phyloP scores from a whole-genome alignment of 1,140 invertebrate species.

The Pachypeltis micranthus region DNA sequence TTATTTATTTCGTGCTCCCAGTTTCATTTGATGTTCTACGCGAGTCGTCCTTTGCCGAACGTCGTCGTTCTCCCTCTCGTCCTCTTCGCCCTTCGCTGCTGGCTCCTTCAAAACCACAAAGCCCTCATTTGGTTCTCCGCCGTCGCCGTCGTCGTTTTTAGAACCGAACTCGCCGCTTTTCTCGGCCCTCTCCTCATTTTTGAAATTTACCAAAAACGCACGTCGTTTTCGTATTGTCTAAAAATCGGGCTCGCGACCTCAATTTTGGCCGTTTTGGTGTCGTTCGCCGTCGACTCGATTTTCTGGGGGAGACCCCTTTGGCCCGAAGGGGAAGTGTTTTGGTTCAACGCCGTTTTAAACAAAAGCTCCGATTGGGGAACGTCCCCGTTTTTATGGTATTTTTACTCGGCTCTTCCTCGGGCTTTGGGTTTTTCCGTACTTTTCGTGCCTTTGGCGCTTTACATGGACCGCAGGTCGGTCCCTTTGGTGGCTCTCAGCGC shows the following conservation, averaged over 20 bases:
- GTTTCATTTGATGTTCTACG: constrained; percentile 97
- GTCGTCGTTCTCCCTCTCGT: constrained; percentile 91
- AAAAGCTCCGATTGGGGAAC: constrained; percentile 96
- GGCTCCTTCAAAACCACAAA: constrained; percentile 64
- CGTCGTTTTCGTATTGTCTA: constrained; percentile 42
- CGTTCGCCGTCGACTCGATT: constrained; percentile 76
- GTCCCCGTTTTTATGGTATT: constrained; percentile 95
- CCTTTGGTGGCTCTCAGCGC: constrained; percentile 72
- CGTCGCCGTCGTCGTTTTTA: constrained; percentile 79
- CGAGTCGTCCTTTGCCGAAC: constrained; percentile 88
- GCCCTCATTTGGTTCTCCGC: constrained; percentile 75
- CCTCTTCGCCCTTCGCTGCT: constrained; percentile 69
- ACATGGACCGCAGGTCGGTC: constrained; percentile 55
- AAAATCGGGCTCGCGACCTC: constrained; percentile 61
- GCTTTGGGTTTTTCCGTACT: constrained; percentile 69
- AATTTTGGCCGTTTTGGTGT: constrained; percentile 51
- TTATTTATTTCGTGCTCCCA: constrained; percentile 76
- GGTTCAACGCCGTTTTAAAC: constrained; percentile 89
- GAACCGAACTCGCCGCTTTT: constrained; percentile 76
- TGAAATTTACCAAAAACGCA: constrained; percentile 49
- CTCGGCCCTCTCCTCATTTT: constrained; percentile 76
- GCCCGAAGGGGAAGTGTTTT: constrained; percentile 96
- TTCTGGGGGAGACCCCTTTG: constrained; percentile 86
- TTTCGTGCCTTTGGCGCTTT: constrained; percentile 69
- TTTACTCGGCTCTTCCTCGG: constrained; percentile 90